Evolutionary conservation across 1,140 invertebrate species (phyloP), one percentile per base, ranked within the genome.

Genomic region (Drosophila mojavensis): DNA sequence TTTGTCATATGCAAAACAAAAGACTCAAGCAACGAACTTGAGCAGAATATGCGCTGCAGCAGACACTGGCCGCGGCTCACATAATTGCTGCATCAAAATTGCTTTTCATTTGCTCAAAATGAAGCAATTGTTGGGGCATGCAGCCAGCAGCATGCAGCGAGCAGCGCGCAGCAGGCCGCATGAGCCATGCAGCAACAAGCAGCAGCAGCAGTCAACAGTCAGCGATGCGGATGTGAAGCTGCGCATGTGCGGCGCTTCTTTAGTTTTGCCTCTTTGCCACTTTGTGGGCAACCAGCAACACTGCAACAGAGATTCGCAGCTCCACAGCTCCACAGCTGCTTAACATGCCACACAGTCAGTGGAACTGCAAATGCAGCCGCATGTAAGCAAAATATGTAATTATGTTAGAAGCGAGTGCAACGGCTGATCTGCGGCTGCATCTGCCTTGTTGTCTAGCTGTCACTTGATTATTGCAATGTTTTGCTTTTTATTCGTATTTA

Each of bases 81-180:
- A 86, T 85, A 88, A 89, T 89, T 89, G 77, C 61, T 67, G 73
- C 84, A 83, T 78, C 71, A 74, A 84, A 88, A 83, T 89, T 80
- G 73, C 83, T 88, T 86, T 89, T 83, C 76, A 88, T 86, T 88
- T 79, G 83, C 77, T 69, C 65, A 75, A 88, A 89, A 83, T 88
- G 75, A 89, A 88, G 83, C 69, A 89, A 89, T 88, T 89, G 77
- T 88, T 78, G 65, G 56, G 6, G 48, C 26, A 54, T 51, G 26
- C 51, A 24, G 50, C 43, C 55, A 30, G 17, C 30, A 28, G 62
- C 36, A 33, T 43, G 45, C 17, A 62, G 48, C 55, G 55, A 7
- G 50, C 51, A 61, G 48, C 17, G 17, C 0, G 17, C 17, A 24
- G 20, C 55, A 60, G 4, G 50, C 51, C 55, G 62, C 45, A 59